These are phyloP conservation scores for Phoxinus phoxinus DNA, from an alignment of 2,113 vertebrate genomes.

Conservation along the genomic window DNA sequence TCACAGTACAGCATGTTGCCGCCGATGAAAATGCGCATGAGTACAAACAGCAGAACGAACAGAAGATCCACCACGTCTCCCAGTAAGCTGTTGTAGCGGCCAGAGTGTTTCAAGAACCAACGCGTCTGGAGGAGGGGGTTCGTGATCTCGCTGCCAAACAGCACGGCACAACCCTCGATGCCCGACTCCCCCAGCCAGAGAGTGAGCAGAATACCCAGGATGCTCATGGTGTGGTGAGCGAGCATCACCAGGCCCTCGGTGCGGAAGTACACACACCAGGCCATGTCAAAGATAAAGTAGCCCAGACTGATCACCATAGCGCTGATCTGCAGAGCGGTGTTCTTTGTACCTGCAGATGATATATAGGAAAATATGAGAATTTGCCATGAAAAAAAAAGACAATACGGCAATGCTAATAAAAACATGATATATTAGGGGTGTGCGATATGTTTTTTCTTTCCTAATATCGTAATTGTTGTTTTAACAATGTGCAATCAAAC, in stretches of 20 bases:
- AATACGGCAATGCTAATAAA: neutral
- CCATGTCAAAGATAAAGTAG: conserved; percentile 95
- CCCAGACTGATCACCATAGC: conserved; percentile 89
- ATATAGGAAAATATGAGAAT: neutral
- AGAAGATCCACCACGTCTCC: conserved; percentile 87
- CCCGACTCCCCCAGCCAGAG: conserved; percentile 90
- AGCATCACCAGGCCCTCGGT: conserved; percentile 93
- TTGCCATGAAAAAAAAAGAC: neutral
- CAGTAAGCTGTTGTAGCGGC: conserved; percentile 78
- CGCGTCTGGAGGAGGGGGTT: conserved; percentile 94
- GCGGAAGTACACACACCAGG: conserved; percentile 92
- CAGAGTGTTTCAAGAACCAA: conserved; percentile 93
- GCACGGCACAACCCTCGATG: conserved; percentile 87
- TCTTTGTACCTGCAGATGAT: conserved; percentile 82
- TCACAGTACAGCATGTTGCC: conserved; percentile 93
- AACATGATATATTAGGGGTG: neutral
- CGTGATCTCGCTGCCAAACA: conserved; percentile 96
- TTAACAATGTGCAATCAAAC: neutral
- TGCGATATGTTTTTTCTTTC: neutral
- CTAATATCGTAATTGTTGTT: neutral
- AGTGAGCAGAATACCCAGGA: conserved; percentile 88
- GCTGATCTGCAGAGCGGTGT: conserved; percentile 88
- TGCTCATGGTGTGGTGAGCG: conserved; percentile 93
- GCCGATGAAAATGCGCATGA: conserved; percentile 90
- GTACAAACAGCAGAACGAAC: conserved; percentile 88